These are phyloP conservation scores for Ancistrus triradiatus DNA, from an alignment of 2,113 vertebrate species.

Conservation along the genomic window DNA sequence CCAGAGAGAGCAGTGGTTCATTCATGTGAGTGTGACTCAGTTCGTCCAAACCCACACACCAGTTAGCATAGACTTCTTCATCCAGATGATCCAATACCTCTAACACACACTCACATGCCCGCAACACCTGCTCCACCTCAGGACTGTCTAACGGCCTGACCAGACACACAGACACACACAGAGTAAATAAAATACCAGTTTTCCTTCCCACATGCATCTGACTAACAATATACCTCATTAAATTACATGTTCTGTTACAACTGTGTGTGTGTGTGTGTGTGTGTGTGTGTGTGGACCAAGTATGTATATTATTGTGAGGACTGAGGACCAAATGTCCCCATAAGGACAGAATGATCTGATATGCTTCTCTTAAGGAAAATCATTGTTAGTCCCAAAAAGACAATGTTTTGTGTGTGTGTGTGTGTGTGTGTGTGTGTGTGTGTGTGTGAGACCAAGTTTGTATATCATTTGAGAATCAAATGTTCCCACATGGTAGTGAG, in stretches of 20 bases:
- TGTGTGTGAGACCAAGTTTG: background rate
- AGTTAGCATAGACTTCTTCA: constrained; percentile 57
- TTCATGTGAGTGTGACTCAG: constrained; percentile 62
- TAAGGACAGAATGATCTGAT: no score
- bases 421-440: constrained; percentile 1
- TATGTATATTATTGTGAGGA: no score
- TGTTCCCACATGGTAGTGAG: no score
- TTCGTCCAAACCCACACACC: constrained; percentile 60
- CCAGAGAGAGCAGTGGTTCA: constrained; percentile 57
- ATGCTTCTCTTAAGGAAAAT: no score
- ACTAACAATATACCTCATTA: background rate
- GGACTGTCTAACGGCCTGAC: constrained; percentile 57
- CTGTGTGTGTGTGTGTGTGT: background rate
- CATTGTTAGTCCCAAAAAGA: no score
- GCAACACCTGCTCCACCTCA: constrained; percentile 63
- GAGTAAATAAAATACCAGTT: background rate
- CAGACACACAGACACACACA: constrained; percentile 10
- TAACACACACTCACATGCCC: constrained; percentile 67
- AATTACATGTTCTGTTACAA: background rate
- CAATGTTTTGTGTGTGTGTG: no score
- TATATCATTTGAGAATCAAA: no score
- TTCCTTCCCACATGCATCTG: background rate
- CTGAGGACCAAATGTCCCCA: no score
- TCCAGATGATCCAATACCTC: constrained; percentile 62
- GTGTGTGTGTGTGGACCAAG: constrained; percentile 12